Evolutionary conservation across 1,140 invertebrate genomes (phyloP).

Genomic region (Melipona quadrifasciata): DNA sequence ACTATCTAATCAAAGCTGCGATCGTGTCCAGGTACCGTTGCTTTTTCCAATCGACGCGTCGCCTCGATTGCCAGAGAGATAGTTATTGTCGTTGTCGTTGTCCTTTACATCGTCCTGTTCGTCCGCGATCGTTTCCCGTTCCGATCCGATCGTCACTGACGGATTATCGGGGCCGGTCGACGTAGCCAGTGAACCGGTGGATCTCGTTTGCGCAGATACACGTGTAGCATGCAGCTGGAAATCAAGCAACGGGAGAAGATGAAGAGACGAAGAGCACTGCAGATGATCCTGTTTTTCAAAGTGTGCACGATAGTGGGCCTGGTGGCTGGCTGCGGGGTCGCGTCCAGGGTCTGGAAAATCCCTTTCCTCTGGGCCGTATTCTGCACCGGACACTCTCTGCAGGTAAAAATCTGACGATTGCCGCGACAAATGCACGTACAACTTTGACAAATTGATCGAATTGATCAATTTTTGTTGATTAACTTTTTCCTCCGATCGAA

Average conservation of each 20-base stretch:
- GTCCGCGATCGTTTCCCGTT: neutral
- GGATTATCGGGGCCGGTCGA: neutral
- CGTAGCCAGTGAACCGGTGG: too few relatives aligned
- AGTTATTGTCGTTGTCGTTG: too few relatives aligned
- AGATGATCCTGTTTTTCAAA: constrained; percentile 84
- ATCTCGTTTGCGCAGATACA: constrained; percentile 68
- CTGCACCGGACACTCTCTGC: constrained; percentile 77
- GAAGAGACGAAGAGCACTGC: constrained; percentile 83
- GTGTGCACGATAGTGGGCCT: constrained; percentile 80
- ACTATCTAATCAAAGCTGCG: constrained; percentile 80
- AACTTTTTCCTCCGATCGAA: too few relatives aligned
- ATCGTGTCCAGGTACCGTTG: constrained; percentile 77
- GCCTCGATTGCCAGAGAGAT: too few relatives aligned
- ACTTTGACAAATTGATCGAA: neutral
- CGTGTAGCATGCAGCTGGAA: constrained; percentile 83
- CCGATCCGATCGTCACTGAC: neutral
- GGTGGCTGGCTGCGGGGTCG: constrained; percentile 77
- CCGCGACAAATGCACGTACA: neutral
- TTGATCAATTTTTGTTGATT: too few relatives aligned
- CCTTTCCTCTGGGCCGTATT: constrained; percentile 79
- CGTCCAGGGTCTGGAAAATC: constrained; percentile 74
- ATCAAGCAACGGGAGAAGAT: constrained; percentile 84
- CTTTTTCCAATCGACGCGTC: too few relatives aligned
- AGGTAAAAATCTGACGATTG: constrained; percentile 61
- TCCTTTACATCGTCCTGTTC: too few relatives aligned